These are phyloP conservation scores for Peromyscus maniculatus DNA, from an alignment of 2,113 vertebrate species.

Conservation along the genomic window DNA sequence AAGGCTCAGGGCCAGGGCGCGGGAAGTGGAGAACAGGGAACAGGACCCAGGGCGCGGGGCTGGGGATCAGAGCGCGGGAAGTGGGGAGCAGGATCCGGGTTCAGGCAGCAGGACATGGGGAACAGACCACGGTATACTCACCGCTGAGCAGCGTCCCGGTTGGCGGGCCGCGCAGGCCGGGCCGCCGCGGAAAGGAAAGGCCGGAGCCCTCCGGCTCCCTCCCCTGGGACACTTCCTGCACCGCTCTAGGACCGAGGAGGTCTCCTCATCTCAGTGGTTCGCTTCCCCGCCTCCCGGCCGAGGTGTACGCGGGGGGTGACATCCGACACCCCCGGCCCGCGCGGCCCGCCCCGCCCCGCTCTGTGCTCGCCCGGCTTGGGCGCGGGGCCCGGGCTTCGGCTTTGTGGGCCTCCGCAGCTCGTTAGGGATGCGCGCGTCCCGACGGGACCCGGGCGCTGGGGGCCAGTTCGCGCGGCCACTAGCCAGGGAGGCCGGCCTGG, in stretches of 20 bases:
- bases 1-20: background rate
- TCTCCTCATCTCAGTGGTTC: constrained; percentile 83
- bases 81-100: background rate
- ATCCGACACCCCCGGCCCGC: constrained; percentile 78
- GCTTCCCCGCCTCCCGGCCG: constrained; percentile 71
- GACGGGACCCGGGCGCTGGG: background rate
- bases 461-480: background rate
- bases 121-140: constrained; percentile 54
- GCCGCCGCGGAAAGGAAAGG: constrained; percentile 75
- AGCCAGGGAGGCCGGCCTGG: background rate
- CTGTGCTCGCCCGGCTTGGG: background rate
- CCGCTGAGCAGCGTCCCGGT: constrained; percentile 52
- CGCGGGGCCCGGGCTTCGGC: background rate
- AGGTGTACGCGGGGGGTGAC: constrained; percentile 77
- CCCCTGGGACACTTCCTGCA: constrained; percentile 85
- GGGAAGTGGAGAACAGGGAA: background rate
- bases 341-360: constrained; percentile 42
- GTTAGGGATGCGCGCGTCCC: background rate
- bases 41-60: background rate
- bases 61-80: background rate
- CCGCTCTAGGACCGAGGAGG: constrained; percentile 84
- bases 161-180: constrained; percentile 67
- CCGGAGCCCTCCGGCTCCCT: constrained; percentile 77
- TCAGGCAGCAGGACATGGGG: background rate
- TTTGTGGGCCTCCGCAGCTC: background rate